A percentile compares a stretch with the other conserved stretches of the same genome.
phyloP scores from a whole-genome alignment of 1,140 invertebrate species.

The Capitella teleta region DNA sequence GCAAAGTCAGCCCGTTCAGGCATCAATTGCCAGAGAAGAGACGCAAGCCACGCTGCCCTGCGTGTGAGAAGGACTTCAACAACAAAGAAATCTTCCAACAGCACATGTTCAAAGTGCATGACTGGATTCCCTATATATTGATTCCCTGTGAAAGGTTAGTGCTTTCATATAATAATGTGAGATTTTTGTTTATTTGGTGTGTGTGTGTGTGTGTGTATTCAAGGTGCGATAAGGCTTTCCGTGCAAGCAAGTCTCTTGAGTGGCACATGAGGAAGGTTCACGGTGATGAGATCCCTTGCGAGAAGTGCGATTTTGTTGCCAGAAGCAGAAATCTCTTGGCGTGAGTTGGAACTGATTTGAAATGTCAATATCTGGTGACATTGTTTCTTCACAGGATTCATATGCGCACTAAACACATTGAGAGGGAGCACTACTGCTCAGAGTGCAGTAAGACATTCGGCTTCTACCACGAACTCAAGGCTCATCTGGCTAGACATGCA shows the following conservation, averaged over 20 bases:
- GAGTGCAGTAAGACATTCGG: slow-evolving; percentile 10
- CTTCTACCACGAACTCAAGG: slow-evolving; percentile 7
- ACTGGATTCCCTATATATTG: slow-evolving; percentile 7
- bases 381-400: slow-evolving; percentile 1
- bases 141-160: slow-evolving; percentile 4
- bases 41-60: slow-evolving; percentile 1
- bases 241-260: slow-evolving; percentile 7
- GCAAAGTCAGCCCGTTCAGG: slow-evolving; percentile 4
- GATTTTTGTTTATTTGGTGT: too few species aligned
- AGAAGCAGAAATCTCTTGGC: background rate
- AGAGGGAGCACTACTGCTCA: slow-evolving; percentile 9
- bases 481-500: slow-evolving; percentile 13
- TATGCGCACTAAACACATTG: slow-evolving; percentile 7
- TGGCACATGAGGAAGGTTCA: slow-evolving; percentile 13
- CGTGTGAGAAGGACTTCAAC: slow-evolving; percentile 10
- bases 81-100: background rate
- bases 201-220: too few species aligned
- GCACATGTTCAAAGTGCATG: slow-evolving; percentile 10
- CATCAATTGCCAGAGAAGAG: background rate
- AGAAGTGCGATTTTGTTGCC: slow-evolving; percentile 10
- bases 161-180: too few species aligned
- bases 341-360: background rate
- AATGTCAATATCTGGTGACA: background rate
- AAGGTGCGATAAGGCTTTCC: slow-evolving; percentile 9
- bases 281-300: slow-evolving; percentile 8